Percentiles rank a stretch among this genome's conserved stretches.
phyloP scores from a whole-genome alignment of 2,888 invertebrate species.

The Caenorhabditis panamensis region DNA sequence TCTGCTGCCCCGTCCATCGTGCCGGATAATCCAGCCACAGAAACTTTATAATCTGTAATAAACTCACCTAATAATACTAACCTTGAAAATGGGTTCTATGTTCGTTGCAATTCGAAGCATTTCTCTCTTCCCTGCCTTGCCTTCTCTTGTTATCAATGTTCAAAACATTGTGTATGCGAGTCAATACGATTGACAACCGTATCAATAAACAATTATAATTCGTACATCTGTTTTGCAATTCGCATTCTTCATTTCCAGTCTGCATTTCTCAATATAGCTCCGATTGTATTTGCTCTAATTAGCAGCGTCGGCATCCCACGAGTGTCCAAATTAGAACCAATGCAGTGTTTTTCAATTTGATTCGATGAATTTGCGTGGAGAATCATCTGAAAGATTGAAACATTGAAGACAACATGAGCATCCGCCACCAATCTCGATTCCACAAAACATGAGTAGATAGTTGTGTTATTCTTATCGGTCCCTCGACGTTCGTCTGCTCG shows the following conservation, averaged over 20 bases:
- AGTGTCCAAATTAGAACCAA: no score
- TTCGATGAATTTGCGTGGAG: no score
- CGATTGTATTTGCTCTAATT: conserved; percentile 21
- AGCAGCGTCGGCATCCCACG: conserved; percentile 2
- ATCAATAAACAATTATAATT: conserved; percentile 31
- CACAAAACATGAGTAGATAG: background rate
- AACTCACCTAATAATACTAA: conserved; percentile 54
- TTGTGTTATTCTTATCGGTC: background rate
- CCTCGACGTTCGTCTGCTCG: background rate
- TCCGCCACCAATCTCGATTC: no score
- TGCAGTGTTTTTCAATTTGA: no score
- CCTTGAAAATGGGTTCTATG: conserved; percentile 50
- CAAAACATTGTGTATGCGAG: conserved; percentile 17
- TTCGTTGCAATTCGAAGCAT: conserved; percentile 31
- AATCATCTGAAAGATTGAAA: no score
- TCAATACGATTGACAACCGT: conserved; percentile 51
- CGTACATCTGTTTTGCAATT: background rate
- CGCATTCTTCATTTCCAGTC: conserved; percentile 12
- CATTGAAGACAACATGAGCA: no score
- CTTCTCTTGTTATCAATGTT: conserved; percentile 26
- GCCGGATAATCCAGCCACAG: conserved; percentile 50
- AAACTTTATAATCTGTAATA: conserved; percentile 12
- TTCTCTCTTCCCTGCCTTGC: conserved; percentile 10
- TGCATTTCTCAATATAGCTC: conserved; percentile 13
- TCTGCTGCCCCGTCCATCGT: conserved; percentile 80